These are phyloP conservation scores for Bubo scandiacus DNA, from an alignment of 2,113 vertebrate genomes.

Conservation along the genomic window DNA sequence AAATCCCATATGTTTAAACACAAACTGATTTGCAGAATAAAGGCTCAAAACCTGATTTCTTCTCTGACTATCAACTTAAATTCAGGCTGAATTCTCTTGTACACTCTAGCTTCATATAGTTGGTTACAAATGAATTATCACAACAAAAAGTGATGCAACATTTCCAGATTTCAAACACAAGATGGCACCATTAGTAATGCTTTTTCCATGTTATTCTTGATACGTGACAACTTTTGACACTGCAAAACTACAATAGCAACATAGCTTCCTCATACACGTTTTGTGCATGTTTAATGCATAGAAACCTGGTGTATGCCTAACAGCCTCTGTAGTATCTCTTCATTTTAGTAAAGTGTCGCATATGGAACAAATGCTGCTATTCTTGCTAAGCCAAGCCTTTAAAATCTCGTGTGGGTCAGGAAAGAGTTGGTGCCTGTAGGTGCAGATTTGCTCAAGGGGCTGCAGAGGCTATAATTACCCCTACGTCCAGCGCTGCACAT, in stretches of 20 bases:
- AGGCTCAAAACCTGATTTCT: neutral
- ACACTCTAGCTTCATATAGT: neutral
- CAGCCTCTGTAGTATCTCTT: neutral
- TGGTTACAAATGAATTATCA: neutral
- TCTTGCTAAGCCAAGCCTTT: neutral
- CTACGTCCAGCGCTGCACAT: neutral
- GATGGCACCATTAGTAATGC: slow-evolving; percentile 74
- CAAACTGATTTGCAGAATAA: neutral
- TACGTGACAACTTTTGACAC: neutral
- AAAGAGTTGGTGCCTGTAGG: neutral
- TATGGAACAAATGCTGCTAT: neutral
- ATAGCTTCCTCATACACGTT: neutral
- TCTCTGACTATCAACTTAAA: neutral
- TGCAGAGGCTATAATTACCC: neutral
- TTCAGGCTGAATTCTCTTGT: neutral
- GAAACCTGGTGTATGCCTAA: neutral
- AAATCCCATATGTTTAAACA: neutral
- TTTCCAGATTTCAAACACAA: slow-evolving; percentile 68
- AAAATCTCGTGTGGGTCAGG: neutral
- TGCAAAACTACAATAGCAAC: neutral
- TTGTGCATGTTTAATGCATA: neutral
- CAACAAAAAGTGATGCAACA: neutral
- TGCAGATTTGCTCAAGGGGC: neutral
- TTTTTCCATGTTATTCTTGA: slow-evolving; percentile 1
- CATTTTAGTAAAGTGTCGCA: fast-evolving